Base-by-base conservation (phyloP, 2,797 vertebrate species). In the Enteromius thamalakanensis region DNA sequence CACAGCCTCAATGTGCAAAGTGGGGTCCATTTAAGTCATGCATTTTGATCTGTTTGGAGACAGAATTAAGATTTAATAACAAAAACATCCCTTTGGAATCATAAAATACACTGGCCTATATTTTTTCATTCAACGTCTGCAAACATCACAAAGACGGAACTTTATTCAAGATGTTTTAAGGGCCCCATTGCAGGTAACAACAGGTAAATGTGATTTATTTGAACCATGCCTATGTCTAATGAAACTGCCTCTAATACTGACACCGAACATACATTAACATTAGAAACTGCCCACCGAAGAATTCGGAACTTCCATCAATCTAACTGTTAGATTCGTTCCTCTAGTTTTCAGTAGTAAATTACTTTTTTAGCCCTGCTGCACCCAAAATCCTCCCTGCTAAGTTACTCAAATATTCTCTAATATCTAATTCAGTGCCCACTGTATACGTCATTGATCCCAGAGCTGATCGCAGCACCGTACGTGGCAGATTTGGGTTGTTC, bases 121-220 rank as follows among this genome's bases (percentile, higher is more conserved):
- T 49, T 71, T 49, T 74, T 62, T 45, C 17, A 42, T 53, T 51
- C 17, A 51, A 37, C 79, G 49, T 80, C 72, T 74, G 74, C 21
- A 53, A 82, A 47, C 58, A 62, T 79, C 26, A 55, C 53, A 45
- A 76, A 78, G 32, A 74, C 37, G 1, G 1, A 47, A 75, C 74
- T 29, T 65, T 80, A 76, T 77, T 86, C 78, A 49, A 82, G 47
- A 68, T 17, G 29, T 69, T 40, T 79, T 82, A 82, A 84, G 10
- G 40, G 47, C 51, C 79, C 9, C 29, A 34, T 9, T 74, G 70
- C 67, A 45, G n/a, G 23, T 17, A 12, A 72, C 58, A 85, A 80
- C 84, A 80, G 81, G 65, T 86, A 51, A 53, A 64, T 42, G 34
- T 87, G 86, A 88, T 86, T 85, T 85, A 87, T 84, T 71, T 74